Percentiles rank a stretch among this genome's conserved stretches.
Evolutionary conservation across 2,797 vertebrate genomes (phyloP).

Genomic region (Brachyalestes nurse): DNA sequence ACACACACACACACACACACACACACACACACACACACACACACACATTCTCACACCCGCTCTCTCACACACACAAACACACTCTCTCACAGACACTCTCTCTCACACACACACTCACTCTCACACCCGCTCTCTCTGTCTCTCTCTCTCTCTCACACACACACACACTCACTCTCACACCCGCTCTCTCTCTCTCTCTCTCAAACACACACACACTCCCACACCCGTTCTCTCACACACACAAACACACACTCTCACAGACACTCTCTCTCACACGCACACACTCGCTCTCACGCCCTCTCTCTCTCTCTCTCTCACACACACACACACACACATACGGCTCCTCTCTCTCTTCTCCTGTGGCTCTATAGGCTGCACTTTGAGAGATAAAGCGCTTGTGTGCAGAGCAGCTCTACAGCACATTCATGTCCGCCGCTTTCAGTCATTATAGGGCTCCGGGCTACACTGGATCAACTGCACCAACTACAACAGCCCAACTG

Average conservation of each 20-base stretch:
- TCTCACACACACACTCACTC: neutral
- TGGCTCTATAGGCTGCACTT: conserved; percentile 11
- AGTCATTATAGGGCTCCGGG: conserved; percentile 30
- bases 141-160: neutral
- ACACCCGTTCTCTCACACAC: too few species aligned
- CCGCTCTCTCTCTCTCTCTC: too few species aligned
- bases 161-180: neutral
- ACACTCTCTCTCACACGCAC: neutral
- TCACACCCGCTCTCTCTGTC: neutral
- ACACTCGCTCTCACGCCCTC: neutral
- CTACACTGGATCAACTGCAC: neutral
- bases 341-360: neutral
- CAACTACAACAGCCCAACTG: neutral
- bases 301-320: neutral
- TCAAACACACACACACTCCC: neutral
- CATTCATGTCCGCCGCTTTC: conserved; percentile 3
- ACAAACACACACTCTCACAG: neutral
- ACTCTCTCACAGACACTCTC: neutral
- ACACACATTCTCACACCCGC: too few species aligned
- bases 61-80: neutral
- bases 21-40: neutral
- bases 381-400: conserved; percentile 17
- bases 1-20: neutral
- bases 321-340: neutral
- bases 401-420: conserved; percentile 10